phyloP scores from a whole-genome alignment of 2,888 invertebrate genomes.

The Iselma pallidipennis region DNA sequence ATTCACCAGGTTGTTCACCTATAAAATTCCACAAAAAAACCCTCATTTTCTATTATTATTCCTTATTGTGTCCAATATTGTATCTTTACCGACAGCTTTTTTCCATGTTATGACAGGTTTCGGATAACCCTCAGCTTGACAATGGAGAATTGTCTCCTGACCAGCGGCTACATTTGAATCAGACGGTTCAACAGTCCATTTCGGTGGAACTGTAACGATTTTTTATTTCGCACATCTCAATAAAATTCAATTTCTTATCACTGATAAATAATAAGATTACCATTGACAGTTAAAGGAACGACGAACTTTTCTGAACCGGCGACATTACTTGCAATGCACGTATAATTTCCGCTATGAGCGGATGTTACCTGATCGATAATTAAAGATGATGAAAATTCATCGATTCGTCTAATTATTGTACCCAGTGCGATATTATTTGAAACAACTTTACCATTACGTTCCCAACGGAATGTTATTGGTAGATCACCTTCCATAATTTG shows the following conservation, averaged over 20 bases:
- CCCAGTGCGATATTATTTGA: slow-evolving; percentile 56
- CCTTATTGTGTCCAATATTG: not conserved
- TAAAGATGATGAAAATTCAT: slow-evolving; percentile 84
- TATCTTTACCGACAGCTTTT: slow-evolving; percentile 75
- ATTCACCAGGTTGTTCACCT: slow-evolving; percentile 74
- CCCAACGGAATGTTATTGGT: slow-evolving; percentile 90
- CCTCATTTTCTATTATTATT: not conserved
- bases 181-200: slow-evolving; percentile 84
- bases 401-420: slow-evolving; percentile 65
- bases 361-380: slow-evolving; percentile 86
- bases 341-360: slow-evolving; percentile 86
- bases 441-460: slow-evolving; percentile 81
- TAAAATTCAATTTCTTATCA: not conserved
- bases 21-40: slow-evolving; percentile 12
- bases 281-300: slow-evolving; percentile 81
- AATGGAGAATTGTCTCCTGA: slow-evolving; percentile 82
- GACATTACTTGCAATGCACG: slow-evolving; percentile 88
- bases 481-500: slow-evolving; percentile 91
- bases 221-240: not conserved
- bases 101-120: slow-evolving; percentile 88
- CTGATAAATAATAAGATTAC: slow-evolving; percentile 53
- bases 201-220: slow-evolving; percentile 75
- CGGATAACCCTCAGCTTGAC: slow-evolving; percentile 91
- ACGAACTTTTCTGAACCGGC: slow-evolving; percentile 79
- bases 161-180: slow-evolving; percentile 83